Evolutionary conservation across 2,113 vertebrate genomes (phyloP), one percentile per base, ranked within the genome.

Genomic region (Suncus etruscus): DNA sequence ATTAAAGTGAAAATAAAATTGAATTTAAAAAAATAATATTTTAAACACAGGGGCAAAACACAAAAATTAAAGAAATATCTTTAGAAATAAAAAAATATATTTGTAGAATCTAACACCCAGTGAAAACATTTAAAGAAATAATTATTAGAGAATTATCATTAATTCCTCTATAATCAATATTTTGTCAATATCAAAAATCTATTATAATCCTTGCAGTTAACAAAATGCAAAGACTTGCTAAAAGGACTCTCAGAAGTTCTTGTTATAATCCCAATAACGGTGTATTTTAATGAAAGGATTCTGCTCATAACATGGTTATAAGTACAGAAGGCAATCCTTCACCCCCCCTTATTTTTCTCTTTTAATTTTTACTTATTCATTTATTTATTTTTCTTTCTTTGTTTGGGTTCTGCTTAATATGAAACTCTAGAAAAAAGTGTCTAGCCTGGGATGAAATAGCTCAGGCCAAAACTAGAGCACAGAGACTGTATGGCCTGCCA

Each of bases 121-220:
- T 1, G 1, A 75, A 48, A 66, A 29, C 16, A 45, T 82, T 69
- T 20, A 39, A 73, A 75, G 22, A 20, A 77, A 91, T 15, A 69
- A 80, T 8, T 75, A 50, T 47, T 32, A 14, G 29, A 86, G 65
- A 74, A 29, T 84, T 14, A 83, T 50, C 4, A 47, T 65, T 75
- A 32, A n/a, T 61, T 75, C 50, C 45, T 72, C 66, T 68, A 83
- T 63, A 20, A 6, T 39, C n/a, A 73, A 51, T 6, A 63, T 22
- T 68, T 61, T 70, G 61, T 4, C n/a, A 72, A 87, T 87, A 87
- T 39, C 54, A 65, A 77, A 93, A 79, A 39, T 31, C 8, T 87
- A 63, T 74, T 45, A 58, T 25, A 27, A 25, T 29, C 3, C 6
- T 24, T 1, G 9, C 6, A 9, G 25, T 12, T 12, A 69, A 31